Evolutionary conservation across 2,797 vertebrate genomes (phyloP), one percentile per base, ranked within the genome.

Genomic region (Enteromius trimaculatus): DNA sequence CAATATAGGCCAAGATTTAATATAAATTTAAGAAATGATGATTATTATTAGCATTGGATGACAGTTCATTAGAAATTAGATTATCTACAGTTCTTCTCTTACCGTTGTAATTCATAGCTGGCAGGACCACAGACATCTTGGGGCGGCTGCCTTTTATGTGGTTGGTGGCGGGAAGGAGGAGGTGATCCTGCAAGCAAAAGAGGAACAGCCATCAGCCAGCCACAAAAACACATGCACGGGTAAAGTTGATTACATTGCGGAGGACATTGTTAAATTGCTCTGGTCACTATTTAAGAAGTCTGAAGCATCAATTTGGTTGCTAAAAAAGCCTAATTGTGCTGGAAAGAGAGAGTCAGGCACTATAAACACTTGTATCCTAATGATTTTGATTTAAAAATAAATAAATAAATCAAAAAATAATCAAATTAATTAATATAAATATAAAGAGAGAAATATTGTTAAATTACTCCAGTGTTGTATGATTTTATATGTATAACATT

Each of bases 131-230:
- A 29, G 98, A 98, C 96, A 99, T 98, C 94, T 99, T 99, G 82
- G 98, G 97, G 85, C 97, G 95, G 79, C 95, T 95, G 89, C 97
- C 97, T 94, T 99, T 99, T 92, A 97, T 99, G 92, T 98, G 96
- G 88, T 92, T 96, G 74, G 97, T 98, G 88, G 98, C 98, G 88
- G 97, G 98, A 91, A 99, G 89, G 6, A 99, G 94, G 74, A 99
- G 95, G 91, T 99, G 97, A 92, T 99, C 98, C 98, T 99, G 91
- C 84, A 94, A 94, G 86, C 91, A 11, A 90, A 89, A 91, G 85
- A 3, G 23, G 81, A 53, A 60, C 9, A 75, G 69, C 80, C 84
- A 87, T 87, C 17, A 42, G 65, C 4, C 83, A 37, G 16, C 2
- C 29, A 9, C 29, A 66, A 53, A 74, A 75, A 51, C 49, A 74